Percentiles rank a stretch among this genome's conserved stretches.
phyloP scores from a whole-genome alignment of 2,888 invertebrate species.

The Lasioglossum oenotherae region DNA sequence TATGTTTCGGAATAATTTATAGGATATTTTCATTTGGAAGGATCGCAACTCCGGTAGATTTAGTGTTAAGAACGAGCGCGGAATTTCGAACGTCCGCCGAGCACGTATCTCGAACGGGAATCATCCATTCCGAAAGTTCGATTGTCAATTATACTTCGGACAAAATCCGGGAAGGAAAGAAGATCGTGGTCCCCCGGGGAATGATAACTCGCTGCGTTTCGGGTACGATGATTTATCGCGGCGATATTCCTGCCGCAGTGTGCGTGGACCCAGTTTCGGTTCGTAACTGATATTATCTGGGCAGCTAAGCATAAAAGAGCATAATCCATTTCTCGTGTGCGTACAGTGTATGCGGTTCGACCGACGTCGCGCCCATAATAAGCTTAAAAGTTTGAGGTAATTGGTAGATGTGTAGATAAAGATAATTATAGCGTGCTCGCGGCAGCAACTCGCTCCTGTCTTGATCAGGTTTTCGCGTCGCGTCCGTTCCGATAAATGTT shows the following conservation, averaged over 20 bases:
- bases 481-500: background rate
- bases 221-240: conserved; percentile 36
- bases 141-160: conserved; percentile 38
- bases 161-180: conserved; percentile 6
- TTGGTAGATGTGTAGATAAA: conserved; percentile 35
- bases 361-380: conserved; percentile 31
- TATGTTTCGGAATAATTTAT: no score
- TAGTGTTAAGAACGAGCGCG: background rate
- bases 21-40: no score
- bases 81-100: background rate
- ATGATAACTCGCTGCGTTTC: conserved; percentile 18
- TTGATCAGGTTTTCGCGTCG: background rate
- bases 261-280: conserved; percentile 40
- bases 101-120: background rate
- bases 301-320: conserved; percentile 49
- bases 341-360: conserved; percentile 15
- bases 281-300: conserved; percentile 47
- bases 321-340: conserved; percentile 42
- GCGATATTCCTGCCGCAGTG: conserved; percentile 8
- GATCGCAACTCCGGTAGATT: background rate
- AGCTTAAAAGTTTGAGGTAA: conserved; percentile 50
- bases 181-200: background rate
- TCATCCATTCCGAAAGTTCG: conserved; percentile 1
- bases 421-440: conserved; percentile 14
- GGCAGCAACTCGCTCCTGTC: background rate